phyloP scores from a whole-genome alignment of 2,113 vertebrate species.

The Salvator merianae region DNA sequence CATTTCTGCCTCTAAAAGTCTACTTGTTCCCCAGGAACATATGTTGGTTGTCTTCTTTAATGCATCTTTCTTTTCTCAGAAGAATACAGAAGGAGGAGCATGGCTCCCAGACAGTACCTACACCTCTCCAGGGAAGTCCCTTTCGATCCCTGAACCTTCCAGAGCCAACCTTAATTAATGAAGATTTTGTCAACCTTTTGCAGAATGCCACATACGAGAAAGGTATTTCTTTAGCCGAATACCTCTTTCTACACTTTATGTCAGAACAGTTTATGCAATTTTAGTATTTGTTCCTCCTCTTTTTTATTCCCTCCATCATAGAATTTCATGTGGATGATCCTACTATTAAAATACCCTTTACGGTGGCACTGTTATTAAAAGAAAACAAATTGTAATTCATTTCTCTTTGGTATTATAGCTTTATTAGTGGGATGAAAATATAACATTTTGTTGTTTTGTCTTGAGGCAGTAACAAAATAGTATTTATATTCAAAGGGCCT shows the following conservation, averaged over 20 bases:
- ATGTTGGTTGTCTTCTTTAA: conserved; percentile 22
- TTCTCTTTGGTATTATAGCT: background rate
- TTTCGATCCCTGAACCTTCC: conserved; percentile 79
- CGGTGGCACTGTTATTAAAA: background rate
- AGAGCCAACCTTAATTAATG: conserved; percentile 75
- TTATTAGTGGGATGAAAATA: background rate
- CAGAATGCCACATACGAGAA: conserved; percentile 79
- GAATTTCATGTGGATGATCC: no score
- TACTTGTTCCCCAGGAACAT: background rate
- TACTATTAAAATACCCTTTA: background rate
- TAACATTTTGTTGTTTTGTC: background rate
- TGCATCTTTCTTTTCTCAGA: conserved; percentile 61
- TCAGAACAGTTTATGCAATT: background rate
- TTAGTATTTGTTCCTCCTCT: background rate
- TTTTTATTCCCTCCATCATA: background rate
- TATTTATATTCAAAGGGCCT: background rate
- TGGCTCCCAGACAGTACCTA: conserved; percentile 69
- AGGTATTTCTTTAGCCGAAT: conserved; percentile 65
- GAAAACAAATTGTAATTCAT: background rate
- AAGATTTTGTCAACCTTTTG: conserved; percentile 77
- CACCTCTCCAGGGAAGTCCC: conserved; percentile 77
- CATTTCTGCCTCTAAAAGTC: background rate
- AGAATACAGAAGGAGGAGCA: conserved; percentile 82
- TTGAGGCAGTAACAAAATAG: no score
- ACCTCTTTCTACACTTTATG: background rate